phyloP scores from a whole-genome alignment of 2,113 vertebrate species.

The Silurus glanis region DNA sequence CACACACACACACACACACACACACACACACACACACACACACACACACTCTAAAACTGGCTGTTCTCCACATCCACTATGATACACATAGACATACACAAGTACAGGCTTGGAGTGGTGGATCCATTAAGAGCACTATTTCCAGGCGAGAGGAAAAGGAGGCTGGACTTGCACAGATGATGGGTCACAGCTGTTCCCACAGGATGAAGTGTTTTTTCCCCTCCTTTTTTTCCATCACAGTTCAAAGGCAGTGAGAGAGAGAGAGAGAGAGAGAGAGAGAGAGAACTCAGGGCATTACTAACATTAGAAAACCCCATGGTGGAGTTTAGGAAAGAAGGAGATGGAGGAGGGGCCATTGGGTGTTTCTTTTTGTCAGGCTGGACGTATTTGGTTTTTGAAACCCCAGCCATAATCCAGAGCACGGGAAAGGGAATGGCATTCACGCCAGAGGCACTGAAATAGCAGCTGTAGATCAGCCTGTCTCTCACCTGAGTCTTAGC shows the following conservation, averaged over 20 bases:
- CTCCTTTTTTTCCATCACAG: constrained; percentile 48
- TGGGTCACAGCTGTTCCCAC: constrained; percentile 59
- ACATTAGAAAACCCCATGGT: constrained; percentile 44
- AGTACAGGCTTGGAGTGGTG: constrained; percentile 50
- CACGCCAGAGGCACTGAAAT: constrained; percentile 20
- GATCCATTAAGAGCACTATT: constrained; percentile 60
- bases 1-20: neutral
- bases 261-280: constrained; percentile 31
- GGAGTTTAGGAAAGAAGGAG: constrained; percentile 30
- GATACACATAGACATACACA: constrained; percentile 38
- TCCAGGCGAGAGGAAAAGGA: constrained; percentile 38
- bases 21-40: no score
- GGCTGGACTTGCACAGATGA: constrained; percentile 49
- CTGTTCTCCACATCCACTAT: constrained; percentile 9
- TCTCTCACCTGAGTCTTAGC: constrained; percentile 19
- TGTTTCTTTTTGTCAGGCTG: constrained; percentile 24
- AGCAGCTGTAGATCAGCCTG: constrained; percentile 24
- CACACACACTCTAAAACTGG: constrained; percentile 1
- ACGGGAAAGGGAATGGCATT: constrained; percentile 40
- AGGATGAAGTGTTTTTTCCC: constrained; percentile 46
- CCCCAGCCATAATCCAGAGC: constrained; percentile 27
- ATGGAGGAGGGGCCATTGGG: constrained; percentile 33
- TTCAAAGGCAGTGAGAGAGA: constrained; percentile 48
- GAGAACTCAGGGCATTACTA: constrained; percentile 40
- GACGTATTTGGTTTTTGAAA: constrained; percentile 40